phyloP scores from a whole-genome alignment of 2,113 vertebrate species.

The Ameiurus melas region DNA sequence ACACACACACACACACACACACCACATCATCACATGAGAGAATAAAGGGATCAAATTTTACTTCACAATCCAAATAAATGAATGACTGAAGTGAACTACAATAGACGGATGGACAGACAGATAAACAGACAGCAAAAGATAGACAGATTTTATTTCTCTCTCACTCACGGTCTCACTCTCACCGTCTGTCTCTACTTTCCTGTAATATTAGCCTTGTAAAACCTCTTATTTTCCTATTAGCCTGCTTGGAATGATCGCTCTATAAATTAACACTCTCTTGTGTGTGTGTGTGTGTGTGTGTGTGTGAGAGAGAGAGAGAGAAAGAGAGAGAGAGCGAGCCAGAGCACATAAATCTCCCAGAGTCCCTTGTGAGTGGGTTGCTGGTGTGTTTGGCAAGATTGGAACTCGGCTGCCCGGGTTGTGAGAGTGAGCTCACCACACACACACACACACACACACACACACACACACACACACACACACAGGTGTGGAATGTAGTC shows the following conservation, averaged over 20 bases:
- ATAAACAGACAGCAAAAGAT: neutral
- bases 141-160: neutral
- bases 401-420: slow-evolving; percentile 15
- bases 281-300: slow-evolving; percentile 35
- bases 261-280: slow-evolving; percentile 39
- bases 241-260: slow-evolving; percentile 16
- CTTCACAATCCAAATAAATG: neutral
- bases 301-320: neutral
- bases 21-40: neutral
- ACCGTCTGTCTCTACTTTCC: neutral
- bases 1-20: slow-evolving; percentile 15
- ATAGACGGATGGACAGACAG: neutral
- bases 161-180: neutral
- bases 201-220: slow-evolving; percentile 43
- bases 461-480: slow-evolving; percentile 32
- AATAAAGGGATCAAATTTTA: neutral
- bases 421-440: slow-evolving; percentile 32
- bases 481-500: slow-evolving; percentile 66
- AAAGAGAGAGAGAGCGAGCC: neutral
- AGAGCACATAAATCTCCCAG: slow-evolving; percentile 27
- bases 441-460: slow-evolving; percentile 21
- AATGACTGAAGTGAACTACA: neutral
- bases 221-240: slow-evolving; percentile 32
- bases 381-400: slow-evolving; percentile 25
- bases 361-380: neutral